Percentiles rank a stretch among this genome's conserved stretches.
phyloP scores from a whole-genome alignment of 2,797 vertebrate genomes.

The Ciconia nigra region DNA sequence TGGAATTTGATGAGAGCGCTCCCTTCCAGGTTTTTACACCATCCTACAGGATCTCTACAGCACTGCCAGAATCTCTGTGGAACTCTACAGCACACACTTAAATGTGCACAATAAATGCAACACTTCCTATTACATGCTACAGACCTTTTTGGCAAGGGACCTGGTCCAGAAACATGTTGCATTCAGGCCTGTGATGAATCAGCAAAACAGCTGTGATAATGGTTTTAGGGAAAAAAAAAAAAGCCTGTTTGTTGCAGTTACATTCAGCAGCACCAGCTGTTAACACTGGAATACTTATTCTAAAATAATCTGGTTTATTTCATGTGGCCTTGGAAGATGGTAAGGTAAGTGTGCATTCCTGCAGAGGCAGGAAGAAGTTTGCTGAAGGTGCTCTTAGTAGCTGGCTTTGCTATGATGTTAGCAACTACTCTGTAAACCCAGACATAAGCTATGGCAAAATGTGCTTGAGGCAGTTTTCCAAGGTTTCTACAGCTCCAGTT shows the following conservation, averaged over 20 bases:
- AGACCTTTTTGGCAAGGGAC: background rate
- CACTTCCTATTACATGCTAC: fast-evolving
- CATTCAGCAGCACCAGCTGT: background rate
- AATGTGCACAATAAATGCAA: background rate
- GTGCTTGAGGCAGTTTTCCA: background rate
- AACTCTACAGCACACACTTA: fast-evolving
- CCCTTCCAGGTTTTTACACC: background rate
- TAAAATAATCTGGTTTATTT: background rate
- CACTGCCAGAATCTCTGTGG: background rate
- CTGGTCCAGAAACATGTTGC: fast-evolving
- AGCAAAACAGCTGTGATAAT: background rate
- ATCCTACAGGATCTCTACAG: background rate
- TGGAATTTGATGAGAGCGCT: background rate
- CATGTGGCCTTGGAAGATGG: background rate
- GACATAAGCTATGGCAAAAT: background rate
- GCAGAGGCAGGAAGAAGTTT: background rate
- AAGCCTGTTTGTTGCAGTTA: fast-evolving
- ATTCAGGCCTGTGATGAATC: background rate
- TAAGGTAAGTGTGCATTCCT: background rate
- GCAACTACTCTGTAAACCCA: background rate
- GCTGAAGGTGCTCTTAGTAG: background rate
- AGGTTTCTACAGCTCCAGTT: background rate
- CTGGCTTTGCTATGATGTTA: background rate
- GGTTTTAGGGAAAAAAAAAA: background rate
- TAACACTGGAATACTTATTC: background rate